Conservation (phyloP, 2,888 invertebrate genomes). For the Antheraea assamensis region DNA sequence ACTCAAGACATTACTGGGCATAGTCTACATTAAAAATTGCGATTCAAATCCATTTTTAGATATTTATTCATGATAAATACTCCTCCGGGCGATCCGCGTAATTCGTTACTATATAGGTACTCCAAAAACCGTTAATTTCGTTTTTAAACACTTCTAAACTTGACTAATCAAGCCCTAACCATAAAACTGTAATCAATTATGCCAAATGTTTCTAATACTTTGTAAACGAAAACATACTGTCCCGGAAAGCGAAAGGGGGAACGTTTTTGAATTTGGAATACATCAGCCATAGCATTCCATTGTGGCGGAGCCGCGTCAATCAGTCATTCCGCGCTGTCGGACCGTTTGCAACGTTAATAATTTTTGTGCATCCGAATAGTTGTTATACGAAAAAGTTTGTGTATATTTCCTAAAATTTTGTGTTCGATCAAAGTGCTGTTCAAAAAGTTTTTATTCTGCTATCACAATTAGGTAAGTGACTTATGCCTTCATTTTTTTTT, state of each 20-base stretch:
- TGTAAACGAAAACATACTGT: background rate
- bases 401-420: conserved; percentile 8
- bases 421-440: conserved; percentile 4
- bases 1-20: background rate
- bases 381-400: background rate
- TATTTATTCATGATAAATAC: background rate
- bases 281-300: conserved; percentile 8
- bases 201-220: background rate
- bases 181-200: background rate
- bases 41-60: background rate
- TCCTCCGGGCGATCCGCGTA: background rate
- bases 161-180: background rate
- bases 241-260: conserved; percentile 7
- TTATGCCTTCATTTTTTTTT: background rate
- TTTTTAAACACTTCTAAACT: background rate
- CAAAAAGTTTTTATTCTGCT: background rate
- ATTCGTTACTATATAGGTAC: background rate
- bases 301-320: conserved; percentile 11
- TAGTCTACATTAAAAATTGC: background rate
- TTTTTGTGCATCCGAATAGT: conserved; percentile 7
- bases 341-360: conserved; percentile 14
- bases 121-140: background rate
- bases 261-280: conserved; percentile 4
- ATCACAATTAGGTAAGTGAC: background rate
- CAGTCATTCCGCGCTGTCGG: conserved; percentile 18